Percentiles rank a stretch among this genome's conserved stretches.
These are phyloP conservation scores for Aldabrachelys gigantea DNA, from an alignment of 2,113 vertebrate species.

Conservation along the genomic window DNA sequence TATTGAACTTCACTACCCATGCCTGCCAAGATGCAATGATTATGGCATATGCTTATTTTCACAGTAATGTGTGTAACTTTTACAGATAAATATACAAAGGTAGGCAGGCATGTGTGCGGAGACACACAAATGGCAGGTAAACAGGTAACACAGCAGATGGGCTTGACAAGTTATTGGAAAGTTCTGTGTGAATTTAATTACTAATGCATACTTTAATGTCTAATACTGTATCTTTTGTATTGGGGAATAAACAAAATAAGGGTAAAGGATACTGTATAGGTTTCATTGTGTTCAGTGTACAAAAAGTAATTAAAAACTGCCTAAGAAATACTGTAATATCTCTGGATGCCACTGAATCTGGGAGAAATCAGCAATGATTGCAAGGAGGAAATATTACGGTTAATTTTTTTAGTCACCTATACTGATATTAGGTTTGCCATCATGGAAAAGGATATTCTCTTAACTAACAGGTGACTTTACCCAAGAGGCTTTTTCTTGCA, in stretches of 20 bases:
- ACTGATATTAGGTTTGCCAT: background rate
- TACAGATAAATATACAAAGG: accelerated
- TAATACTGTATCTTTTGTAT: background rate
- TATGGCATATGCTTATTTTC: background rate
- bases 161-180: background rate
- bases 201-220: background rate
- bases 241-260: background rate
- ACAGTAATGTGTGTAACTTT: background rate
- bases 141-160: background rate
- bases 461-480: background rate
- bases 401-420: background rate
- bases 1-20: background rate
- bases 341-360: background rate
- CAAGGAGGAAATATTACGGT: background rate
- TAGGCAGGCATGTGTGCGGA: background rate
- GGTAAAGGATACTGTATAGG: background rate
- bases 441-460: background rate
- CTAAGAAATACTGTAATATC: background rate
- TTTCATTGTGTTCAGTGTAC: background rate
- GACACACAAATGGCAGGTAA: background rate
- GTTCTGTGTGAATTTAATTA: background rate
- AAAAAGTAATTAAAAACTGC: background rate
- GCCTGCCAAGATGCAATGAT: background rate
- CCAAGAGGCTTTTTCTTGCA: background rate
- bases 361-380: background rate